Base-by-base conservation (phyloP, 53 echinoderm and acorn worm genomes). In the Zoroaster sp. region DNA sequence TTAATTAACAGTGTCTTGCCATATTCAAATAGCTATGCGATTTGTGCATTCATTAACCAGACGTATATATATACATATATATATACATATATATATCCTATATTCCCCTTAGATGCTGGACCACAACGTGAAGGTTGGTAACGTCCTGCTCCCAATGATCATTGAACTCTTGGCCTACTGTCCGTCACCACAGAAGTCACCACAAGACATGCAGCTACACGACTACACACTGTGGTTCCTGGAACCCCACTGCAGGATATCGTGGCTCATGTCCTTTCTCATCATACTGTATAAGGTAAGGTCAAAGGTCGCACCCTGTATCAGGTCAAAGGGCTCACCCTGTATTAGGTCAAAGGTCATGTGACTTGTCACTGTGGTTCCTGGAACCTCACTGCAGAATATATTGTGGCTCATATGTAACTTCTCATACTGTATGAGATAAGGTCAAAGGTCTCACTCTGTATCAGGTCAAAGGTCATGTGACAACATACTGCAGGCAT, bases 51-150 rank as follows among this genome's bases (percentile, higher is more conserved):
- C n/a, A n/a, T n/a, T n/a, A n/a, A n/a, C n/a, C n/a, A n/a, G n/a
- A n/a, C n/a, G n/a, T n/a, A n/a, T n/a, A n/a, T n/a, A n/a, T n/a
- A n/a, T n/a, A n/a, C n/a, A n/a, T n/a, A n/a, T n/a, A n/a, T n/a
- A n/a, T n/a, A n/a, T n/a, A n/a, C n/a, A n/a, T n/a, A n/a, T n/a
- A n/a, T n/a, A n/a, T n/a, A n/a, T n/a, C n/a, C n/a, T n/a, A n/a
- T n/a, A n/a, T n/a, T n/a, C n/a, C n/a, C n/a, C n/a, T n/a, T 75
- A 97, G 97, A 92, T 97, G 92, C 66, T 97, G 70, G 97, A 97
- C 66, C 91, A 93, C 81, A 95, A 96, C 53, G 93, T 97, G 5
- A 93, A 95, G 90, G 92, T 97, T 35, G 97, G 97, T 17, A 97
- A 90, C 59, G 87, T 95, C 72, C 74, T 95, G 17, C 71, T 97